phyloP scores from a whole-genome alignment of 1,140 invertebrate genomes.

The Drosophila ogumai region DNA sequence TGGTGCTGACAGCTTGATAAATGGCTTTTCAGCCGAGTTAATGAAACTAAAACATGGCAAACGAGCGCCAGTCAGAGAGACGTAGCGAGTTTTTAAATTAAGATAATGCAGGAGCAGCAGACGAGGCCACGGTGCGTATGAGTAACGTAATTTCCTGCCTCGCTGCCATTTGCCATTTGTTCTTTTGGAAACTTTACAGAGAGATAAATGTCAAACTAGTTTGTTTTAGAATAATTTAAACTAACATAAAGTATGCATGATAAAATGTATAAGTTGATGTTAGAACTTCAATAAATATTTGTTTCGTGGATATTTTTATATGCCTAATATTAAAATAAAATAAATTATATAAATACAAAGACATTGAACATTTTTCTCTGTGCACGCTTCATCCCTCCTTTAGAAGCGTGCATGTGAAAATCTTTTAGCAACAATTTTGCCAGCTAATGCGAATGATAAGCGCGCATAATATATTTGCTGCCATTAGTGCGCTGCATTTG shows the following conservation, averaged over 20 bases:
- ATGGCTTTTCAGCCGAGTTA: conserved; percentile 75
- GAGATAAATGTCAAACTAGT: not conserved
- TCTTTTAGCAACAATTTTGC: conserved; percentile 75
- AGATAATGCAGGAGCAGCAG: conserved; percentile 69
- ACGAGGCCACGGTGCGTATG: conserved; percentile 69
- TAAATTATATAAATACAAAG: not conserved
- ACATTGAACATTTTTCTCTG: not conserved
- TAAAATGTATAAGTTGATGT: not conserved
- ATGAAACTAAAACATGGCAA: conserved; percentile 77
- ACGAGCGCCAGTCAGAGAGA: conserved; percentile 24
- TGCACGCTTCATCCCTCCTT: not conserved
- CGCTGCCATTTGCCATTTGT: conserved; percentile 48
- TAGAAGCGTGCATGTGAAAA: conserved; percentile 28
- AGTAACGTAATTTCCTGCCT: conserved; percentile 73
- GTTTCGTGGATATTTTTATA: no score
- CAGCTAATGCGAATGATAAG: conserved; percentile 78
- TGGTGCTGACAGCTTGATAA: conserved; percentile 78
- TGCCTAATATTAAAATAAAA: not conserved
- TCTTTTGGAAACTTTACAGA: conserved; percentile 16
- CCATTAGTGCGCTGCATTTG: conserved; percentile 74
- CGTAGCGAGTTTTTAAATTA: conserved; percentile 70
- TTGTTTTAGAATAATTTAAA: not conserved
- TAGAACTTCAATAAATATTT: not conserved
- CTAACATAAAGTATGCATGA: not conserved
- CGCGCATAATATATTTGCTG: conserved; percentile 75